Base-by-base conservation (phyloP, 2,888 invertebrate species). In the Himalopsyche anomala region DNA sequence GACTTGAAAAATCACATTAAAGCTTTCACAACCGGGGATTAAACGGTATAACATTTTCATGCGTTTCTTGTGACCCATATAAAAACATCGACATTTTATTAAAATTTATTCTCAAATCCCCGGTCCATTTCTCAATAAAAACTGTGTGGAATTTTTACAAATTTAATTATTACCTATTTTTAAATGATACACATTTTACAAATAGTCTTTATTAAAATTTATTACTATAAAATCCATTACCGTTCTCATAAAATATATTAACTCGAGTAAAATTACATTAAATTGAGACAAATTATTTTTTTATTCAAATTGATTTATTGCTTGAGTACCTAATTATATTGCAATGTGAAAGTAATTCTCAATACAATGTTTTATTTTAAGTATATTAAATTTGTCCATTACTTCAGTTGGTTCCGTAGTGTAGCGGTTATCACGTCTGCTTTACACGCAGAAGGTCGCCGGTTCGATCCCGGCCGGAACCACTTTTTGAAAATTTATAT, bases 371-470 rank as follows among this genome's bases (percentile, higher is more conserved):
- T 1, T 2, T 28, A 42, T 5, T 42, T 42, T 42, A 15, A 15
- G 4, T 51, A 15, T 15, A 15, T 12, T 51, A 51, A 15, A 51
- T 51, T 51, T 51, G 51, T 15, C 15, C 0, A 15, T 2, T 3
- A 12, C 0, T 0, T 69, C 42, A 42, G 28, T 17, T 12, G 88
- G 88, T 94, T 94, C 94, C 94, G 95, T 95, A 95, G 95, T 95
- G 95, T 95, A 95, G 95, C 94, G 95, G 95, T 95, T 95, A 95
- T 95, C 95, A 95, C 95, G 95, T 95, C 95, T 95, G 95, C 95
- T 95, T 95, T 95, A 95, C 95, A 95, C 95, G 95, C 95, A 95
- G 95, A 95, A 95, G 94, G 94, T 92, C 94, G 94, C 94, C 94
- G 94, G 94, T 94, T 94, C 94, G 94, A 94, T 94, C 94, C 94